Evolutionary conservation across 2,113 vertebrate genomes (phyloP).

Genomic region (Lichenostomus cassidix): DNA sequence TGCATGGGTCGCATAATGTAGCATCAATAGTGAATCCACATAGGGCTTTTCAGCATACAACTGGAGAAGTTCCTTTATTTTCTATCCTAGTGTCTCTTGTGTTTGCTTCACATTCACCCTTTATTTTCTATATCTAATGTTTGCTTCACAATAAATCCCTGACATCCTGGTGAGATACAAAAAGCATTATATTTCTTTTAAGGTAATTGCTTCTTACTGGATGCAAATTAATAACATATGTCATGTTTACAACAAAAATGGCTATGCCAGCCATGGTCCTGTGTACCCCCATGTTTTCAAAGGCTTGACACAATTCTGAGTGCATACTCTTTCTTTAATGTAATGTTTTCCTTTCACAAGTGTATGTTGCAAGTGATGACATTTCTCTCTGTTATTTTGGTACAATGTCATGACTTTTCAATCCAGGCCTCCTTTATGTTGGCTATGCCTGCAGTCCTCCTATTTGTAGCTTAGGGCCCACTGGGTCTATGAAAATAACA

Average conservation of each 20-base stretch:
- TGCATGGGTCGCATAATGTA: rapidly evolving
- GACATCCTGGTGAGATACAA: not conserved
- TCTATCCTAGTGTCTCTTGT: rapidly evolving
- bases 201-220: not conserved
- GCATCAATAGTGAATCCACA: rapidly evolving
- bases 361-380: not conserved
- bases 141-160: not conserved
- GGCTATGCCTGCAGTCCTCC: not conserved
- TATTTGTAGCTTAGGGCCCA: not conserved
- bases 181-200: not conserved
- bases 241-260: not conserved
- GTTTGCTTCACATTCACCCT: not conserved
- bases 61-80: not conserved
- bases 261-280: rapidly evolving
- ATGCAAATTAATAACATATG: not conserved
- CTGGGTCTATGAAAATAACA: not conserved
- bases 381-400: not conserved
- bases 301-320: not conserved
- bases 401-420: not conserved
- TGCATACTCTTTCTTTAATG: not conserved
- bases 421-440: not conserved
- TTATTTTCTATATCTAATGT: not conserved
- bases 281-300: not conserved
- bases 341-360: not conserved
- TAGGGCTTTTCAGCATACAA: rapidly evolving